Percentiles rank a stretch among this genome's conserved stretches.
Conservation (phyloP, 2,888 invertebrate species). For the Artemia sp. region DNA sequence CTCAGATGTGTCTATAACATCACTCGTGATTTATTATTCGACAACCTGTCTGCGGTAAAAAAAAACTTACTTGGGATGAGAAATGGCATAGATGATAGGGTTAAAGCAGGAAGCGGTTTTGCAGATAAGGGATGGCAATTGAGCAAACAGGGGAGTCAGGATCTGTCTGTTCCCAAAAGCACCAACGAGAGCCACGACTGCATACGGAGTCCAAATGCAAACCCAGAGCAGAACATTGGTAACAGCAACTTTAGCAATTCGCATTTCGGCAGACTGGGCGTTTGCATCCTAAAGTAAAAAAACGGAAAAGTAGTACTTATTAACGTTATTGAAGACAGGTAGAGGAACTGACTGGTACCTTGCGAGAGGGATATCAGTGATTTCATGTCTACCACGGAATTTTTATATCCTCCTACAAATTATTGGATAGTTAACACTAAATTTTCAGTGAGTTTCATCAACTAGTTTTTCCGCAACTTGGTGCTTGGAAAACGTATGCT, state of each 20-base stretch:
- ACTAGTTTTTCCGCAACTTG: no score
- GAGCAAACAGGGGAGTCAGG: conserved; percentile 21
- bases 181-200: conserved; percentile 20
- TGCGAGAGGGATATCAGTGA: no score
- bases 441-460: no score
- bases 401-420: no score
- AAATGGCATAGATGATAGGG: conserved; percentile 22
- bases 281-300: conserved; percentile 12
- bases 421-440: no score
- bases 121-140: conserved; percentile 19
- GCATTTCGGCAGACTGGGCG: conserved; percentile 20
- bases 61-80: conserved; percentile 19
- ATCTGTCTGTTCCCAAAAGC: conserved; percentile 19
- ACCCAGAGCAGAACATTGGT: conserved; percentile 22
- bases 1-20: no score
- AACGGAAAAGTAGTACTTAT: no score
- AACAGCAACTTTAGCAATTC: conserved; percentile 22
- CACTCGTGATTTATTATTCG: no score
- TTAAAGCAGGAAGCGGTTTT: conserved; percentile 21
- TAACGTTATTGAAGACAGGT: no score
- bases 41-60: neutral
- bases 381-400: no score
- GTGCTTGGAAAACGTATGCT: no score
- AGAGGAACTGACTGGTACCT: no score
- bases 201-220: conserved; percentile 21